Evolutionary conservation across 1,140 invertebrate species (phyloP), one percentile per base, ranked within the genome.

Genomic region (Stegodyphus mimosarum): DNA sequence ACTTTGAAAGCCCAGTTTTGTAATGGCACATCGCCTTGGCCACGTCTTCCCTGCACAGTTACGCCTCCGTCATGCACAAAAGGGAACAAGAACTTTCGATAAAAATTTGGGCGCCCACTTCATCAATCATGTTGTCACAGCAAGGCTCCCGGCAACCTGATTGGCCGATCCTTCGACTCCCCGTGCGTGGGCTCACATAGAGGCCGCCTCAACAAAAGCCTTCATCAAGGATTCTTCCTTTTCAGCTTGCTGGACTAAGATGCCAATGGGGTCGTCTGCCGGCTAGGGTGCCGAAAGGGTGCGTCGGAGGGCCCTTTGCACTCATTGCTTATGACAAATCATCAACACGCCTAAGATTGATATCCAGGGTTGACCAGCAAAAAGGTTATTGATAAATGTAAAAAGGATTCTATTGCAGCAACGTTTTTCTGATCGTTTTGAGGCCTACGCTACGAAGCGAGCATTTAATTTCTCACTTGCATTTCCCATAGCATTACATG

Each of bases 61-160:
- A 77, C 83, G 83, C 83, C 83, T 86, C 83, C 83, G 63, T 60
- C 74, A 64, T 66, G 83, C 83, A 86, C 83, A 86, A 86, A 86
- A 75, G 83, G 67, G 83, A 86, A 86, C 83, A 86, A 86, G 83
- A 86, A 86, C 83, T 86, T 86, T 86, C 83, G 83, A 86, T 86
- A 86, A 86, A 86, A 86, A 86, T 86, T 86, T 86, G 69, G 83
- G 83, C 83, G 83, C 83, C 83, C 83, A 86, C 83, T 86, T 86
- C 83, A 86, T 86, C 83, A 86, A 86, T 86, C 83, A 86, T 86
- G 83, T 77, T 86, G 83, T 86, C 83, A 86, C 83, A 86, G 83
- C 83, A 78, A 86, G 83, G 83, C 83, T 86, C 83, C 83, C 74
- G 67, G 74, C 83, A 77, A 74, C 67, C 83, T 86, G 83, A 86